phyloP scores from a whole-genome alignment of 2,888 invertebrate species.

The Drosophila kuntzei region DNA sequence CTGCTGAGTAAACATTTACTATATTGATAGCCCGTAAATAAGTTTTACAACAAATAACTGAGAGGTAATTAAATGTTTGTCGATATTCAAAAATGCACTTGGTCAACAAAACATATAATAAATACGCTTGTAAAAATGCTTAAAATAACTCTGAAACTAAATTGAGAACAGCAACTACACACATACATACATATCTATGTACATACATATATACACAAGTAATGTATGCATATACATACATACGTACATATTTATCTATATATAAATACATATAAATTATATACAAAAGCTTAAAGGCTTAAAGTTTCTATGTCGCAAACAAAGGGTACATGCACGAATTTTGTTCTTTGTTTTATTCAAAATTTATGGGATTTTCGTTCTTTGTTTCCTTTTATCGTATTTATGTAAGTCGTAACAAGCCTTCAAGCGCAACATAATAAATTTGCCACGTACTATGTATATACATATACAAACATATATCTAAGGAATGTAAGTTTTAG shows the following conservation, averaged over 20 bases:
- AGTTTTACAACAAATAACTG: slow-evolving; percentile 14
- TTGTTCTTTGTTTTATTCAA: slow-evolving; percentile 54
- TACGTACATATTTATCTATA: slow-evolving; percentile 11
- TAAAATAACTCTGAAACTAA: slow-evolving; percentile 56
- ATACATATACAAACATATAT: neutral
- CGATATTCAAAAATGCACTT: slow-evolving; percentile 30
- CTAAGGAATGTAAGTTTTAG: slow-evolving; percentile 19
- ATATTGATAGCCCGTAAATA: slow-evolving; percentile 15
- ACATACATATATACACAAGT: slow-evolving; percentile 18
- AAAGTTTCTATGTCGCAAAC: slow-evolving; percentile 53
- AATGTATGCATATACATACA: slow-evolving; percentile 17
- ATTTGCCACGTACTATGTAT: slow-evolving; percentile 18
- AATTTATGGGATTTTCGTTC: slow-evolving; percentile 56
- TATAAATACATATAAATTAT: slow-evolving; percentile 32
- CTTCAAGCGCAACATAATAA: slow-evolving; percentile 38
- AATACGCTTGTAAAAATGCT: slow-evolving; percentile 52
- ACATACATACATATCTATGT: slow-evolving; percentile 4
- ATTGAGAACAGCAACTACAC: slow-evolving; percentile 56
- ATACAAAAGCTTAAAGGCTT: slow-evolving; percentile 48
- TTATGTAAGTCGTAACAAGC: slow-evolving; percentile 45
- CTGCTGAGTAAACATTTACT: slow-evolving; percentile 10
- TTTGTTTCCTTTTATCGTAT: slow-evolving; percentile 56
- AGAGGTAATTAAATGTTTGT: slow-evolving; percentile 35
- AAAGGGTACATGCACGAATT: slow-evolving; percentile 42
- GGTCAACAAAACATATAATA: slow-evolving; percentile 32